A percentile compares a stretch with the other conserved stretches of the same genome.
phyloP scores from a whole-genome alignment of 2,113 vertebrate genomes.

The Terrapene triunguis region DNA sequence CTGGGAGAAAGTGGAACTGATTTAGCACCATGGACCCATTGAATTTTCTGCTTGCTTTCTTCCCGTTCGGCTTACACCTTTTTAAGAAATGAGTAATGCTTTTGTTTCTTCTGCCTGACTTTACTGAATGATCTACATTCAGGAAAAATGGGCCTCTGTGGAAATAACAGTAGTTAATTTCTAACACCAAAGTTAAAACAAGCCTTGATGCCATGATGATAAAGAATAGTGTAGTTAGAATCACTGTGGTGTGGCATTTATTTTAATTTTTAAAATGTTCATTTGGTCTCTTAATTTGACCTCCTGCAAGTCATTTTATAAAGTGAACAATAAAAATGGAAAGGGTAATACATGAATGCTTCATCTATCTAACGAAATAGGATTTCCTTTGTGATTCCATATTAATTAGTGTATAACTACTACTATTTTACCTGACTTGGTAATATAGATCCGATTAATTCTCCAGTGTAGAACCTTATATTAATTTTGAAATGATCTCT shows the following conservation, averaged over 20 bases:
- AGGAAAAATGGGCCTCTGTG: conserved; percentile 61
- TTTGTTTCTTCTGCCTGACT: conserved; percentile 68
- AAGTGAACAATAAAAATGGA: conserved; percentile 70
- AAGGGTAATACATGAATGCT: conserved; percentile 67
- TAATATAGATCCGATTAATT: conserved; percentile 64
- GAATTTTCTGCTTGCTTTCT: conserved; percentile 25
- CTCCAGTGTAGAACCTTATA: neutral
- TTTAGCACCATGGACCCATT: neutral
- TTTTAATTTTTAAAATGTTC: conserved; percentile 73
- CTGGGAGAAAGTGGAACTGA: conserved; percentile 23
- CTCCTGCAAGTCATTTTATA: conserved; percentile 68
- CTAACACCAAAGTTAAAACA: conserved; percentile 33
- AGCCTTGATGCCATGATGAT: conserved; percentile 52
- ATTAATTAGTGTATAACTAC: conserved; percentile 50
- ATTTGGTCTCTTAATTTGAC: conserved; percentile 77
- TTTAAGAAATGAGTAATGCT: conserved; percentile 57
- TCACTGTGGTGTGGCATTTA: conserved; percentile 44
- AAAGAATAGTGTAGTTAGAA: conserved; percentile 62
- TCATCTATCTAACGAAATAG: conserved; percentile 71
- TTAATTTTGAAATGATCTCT: conserved; percentile 59
- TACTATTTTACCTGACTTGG: conserved; percentile 54
- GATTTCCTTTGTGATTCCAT: conserved; percentile 72
- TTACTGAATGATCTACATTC: conserved; percentile 64
- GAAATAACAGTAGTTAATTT: conserved; percentile 79
- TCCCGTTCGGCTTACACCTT: conserved; percentile 42